Percentiles rank a stretch among this genome's conserved stretches.
phyloP scores from a whole-genome alignment of 2,888 invertebrate genomes.

The Cerastis rubricosa region DNA sequence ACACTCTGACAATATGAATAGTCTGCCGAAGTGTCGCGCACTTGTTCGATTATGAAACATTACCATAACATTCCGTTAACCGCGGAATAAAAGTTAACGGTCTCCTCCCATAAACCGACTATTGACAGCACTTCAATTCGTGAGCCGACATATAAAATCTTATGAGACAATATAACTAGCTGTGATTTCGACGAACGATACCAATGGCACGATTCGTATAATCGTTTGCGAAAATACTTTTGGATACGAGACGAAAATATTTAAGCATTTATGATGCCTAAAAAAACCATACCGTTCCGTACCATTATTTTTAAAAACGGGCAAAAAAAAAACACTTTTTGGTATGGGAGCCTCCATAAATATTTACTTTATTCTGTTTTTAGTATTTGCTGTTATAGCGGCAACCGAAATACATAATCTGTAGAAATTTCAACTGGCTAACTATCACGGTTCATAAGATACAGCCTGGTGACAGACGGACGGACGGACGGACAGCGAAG shows the following conservation, averaged over 20 bases:
- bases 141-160: slow-evolving; percentile 56
- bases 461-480: too few species aligned
- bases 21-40: slow-evolving; percentile 16
- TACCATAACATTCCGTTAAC: slow-evolving; percentile 62
- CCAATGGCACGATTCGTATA: slow-evolving; percentile 38
- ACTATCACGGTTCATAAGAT: too few species aligned
- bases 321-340: too few species aligned
- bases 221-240: slow-evolving; percentile 38
- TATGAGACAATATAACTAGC: slow-evolving; percentile 50
- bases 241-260: slow-evolving; percentile 13
- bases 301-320: too few species aligned
- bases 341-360: too few species aligned
- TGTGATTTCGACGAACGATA: slow-evolving; percentile 58
- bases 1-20: slow-evolving; percentile 6
- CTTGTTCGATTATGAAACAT: slow-evolving; percentile 45
- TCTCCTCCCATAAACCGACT: slow-evolving; percentile 58
- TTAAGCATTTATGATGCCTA: neutral
- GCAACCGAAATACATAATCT: too few species aligned
- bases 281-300: too few species aligned
- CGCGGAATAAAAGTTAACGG: slow-evolving; percentile 70
- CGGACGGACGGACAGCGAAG: too few species aligned
- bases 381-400: too few species aligned
- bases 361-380: too few species aligned
- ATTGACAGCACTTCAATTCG: slow-evolving; percentile 60
- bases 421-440: too few species aligned